Evolutionary conservation across 2,888 invertebrate species (phyloP), one percentile per base, ranked within the genome.

Genomic region (Gymnoscelis rufifasciata): DNA sequence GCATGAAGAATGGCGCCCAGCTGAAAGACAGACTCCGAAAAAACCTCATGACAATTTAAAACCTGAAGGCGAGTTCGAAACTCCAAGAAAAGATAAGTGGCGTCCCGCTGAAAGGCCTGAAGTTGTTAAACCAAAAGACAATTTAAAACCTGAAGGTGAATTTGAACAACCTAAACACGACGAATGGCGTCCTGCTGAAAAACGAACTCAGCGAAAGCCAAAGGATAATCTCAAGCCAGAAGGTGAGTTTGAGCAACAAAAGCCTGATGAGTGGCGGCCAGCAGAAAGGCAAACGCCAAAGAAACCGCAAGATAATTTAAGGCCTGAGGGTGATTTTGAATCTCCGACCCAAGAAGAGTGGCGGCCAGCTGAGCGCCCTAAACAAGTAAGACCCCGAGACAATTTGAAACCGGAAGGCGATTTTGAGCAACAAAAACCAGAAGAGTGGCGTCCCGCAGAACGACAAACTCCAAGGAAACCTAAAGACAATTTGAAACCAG

Each of bases 391-490:
- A 13, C 75, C 64, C 43, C 64, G 75, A 45, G 62, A 75, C 48
- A 71, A 66, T 65, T 60, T 92, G 0, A 78, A 72, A 44, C 84
- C 90, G 0, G 92, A 91, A 64, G 92, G 92, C 3, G 89, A 90
- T 3, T 90, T 91, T 51, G 83, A 86, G 43, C 70, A 73, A 48
- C 72, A 75, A 0, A 71, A 71, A 49, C 68, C 73, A 12, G 70
- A 75, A 8, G 62, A 74, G 37, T 72, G 71, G 60, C 62, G 61
- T 0, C 79, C 81, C 1, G 79, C 69, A 12, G 87, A 87, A 43
- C 58, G 87, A 33, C 84, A 84, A 0, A 65, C 70, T 7, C 83
- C 72, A 13, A 78, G 68, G 5, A 80, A 74, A 23, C 91, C 91
- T 4, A 71, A 82, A 54, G 87, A 66, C 31, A 91, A 92, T 60